Base-by-base conservation (phyloP, 2,113 vertebrate genomes). In the Prionailurus bengalensis region DNA sequence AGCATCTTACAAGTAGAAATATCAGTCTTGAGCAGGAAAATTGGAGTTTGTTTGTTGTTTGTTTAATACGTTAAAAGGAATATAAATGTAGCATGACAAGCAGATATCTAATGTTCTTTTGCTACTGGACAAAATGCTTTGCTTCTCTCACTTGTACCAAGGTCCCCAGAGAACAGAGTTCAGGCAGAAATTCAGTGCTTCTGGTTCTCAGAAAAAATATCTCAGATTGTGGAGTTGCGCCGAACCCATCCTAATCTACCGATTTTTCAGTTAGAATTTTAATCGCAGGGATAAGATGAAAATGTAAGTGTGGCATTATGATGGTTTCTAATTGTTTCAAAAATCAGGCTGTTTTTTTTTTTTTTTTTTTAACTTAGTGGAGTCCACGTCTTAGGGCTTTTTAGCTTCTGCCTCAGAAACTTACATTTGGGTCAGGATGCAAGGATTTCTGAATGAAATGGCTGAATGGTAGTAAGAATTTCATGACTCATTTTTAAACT, bases 281-380 rank as follows among this genome's bases (percentile, higher is more conserved):
- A 91, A 70, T 86, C 66, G 85, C 74, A 61, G 73, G 80, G 68
- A 96, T 51, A 73, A 96, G 96, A 84, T 90, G 82, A 80, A 83
- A 96, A 80, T 96, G 92, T 96, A 55, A 45, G 14, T 66, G 63
- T 81, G 85, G n/a, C 48, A 82, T 66, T n/a, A 15, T 25, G 48
- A 15, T 19, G 48, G 33, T 71, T 91, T 80, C 45, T 68, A 79
- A 82, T 70, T 79, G 31, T 89, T 73, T 97, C 68, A 58, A 70
- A 78, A 84, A 58, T 92, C 63, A 89, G 76, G 76, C 85, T 84
- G 45, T 89, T 96, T 98, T 95, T 98, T 95, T 63, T 95, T 98
- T 95, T 63, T 98, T 95, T 63, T 42, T 42, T 83, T 31, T 29
- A 79, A 71, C 68, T 96, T 55, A 25, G 63, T 76, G 13, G 70